Evolutionary conservation across 92 coral and sea anemone genomes (phyloP), one percentile per base, ranked within the genome.

Genomic region (Actinostola sp.): DNA sequence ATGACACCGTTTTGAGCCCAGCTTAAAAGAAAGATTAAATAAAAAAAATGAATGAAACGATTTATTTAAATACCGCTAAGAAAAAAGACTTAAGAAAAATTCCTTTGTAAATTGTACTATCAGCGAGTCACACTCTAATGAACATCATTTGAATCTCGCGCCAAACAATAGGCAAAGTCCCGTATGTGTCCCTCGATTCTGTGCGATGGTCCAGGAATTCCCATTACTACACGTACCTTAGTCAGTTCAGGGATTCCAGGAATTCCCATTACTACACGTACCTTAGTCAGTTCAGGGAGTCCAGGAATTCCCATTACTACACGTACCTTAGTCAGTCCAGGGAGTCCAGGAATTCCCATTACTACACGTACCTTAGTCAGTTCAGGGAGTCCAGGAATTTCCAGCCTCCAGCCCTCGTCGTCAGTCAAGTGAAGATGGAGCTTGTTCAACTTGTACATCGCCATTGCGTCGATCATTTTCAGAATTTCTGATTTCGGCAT

Each of bases 331-430:
- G 33, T 51, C 12, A 24, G 34, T 25, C 54, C 77, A 3, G 67
- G 67, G 31, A 48, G 24, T 17, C 32, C 66, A 23, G 66, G 34
- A 12, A 21, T 59, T 28, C 24, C 66, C 17, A 59, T 23, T 21
- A 8, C 45, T 14, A 39, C 8, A 39, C 7, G 45, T 71, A 35
- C 84, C 92, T 63, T 73, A 11, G 90, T 92, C 17, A 92, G 69
- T 61, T 89, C 97, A 25, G 90, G 88, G 38, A 93, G 84, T 70
- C 93, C 96, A 21, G 98, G 96, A 14, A 93, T 90, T 67, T 93
- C 89, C 42, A 93, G 82, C 24, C 98, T 88, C 98, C 98, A 93
- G 3, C 98, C 98, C 63, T 93, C 98, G 50, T 93, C 98, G 35
- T 93, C 98, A 46, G 93, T 82, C 85, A 93, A 70, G 46, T 93